Evolutionary conservation across 2,888 invertebrate genomes (phyloP).

Genomic region (Perizoma flavofasciatum): DNA sequence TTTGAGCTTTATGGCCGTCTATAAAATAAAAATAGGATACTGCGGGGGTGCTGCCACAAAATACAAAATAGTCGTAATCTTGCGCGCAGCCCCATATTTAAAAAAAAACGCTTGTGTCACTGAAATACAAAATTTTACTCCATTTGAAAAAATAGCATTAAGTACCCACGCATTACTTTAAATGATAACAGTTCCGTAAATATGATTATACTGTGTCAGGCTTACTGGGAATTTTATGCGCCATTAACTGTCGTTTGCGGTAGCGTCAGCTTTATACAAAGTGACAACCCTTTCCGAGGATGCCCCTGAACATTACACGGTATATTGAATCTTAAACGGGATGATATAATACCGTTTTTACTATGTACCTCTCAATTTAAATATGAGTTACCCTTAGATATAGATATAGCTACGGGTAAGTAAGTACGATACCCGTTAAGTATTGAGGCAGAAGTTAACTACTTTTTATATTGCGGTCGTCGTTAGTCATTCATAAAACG

Average conservation of each 20-base stretch:
- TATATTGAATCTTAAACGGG: constrained; percentile 50
- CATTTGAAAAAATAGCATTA: not conserved
- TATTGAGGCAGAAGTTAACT: constrained; percentile 62
- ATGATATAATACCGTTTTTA: constrained; percentile 46
- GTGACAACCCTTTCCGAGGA: constrained; percentile 69
- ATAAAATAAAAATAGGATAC: too few relatives aligned
- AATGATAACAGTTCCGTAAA: constrained; percentile 55
- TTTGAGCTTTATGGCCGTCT: too few relatives aligned
- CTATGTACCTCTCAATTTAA: constrained; percentile 43
- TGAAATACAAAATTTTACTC: too few relatives aligned
- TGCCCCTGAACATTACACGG: constrained; percentile 42
- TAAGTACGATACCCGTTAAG: constrained; percentile 49
- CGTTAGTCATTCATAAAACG: constrained; percentile 21
- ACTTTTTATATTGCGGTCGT: constrained; percentile 44
- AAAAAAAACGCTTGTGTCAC: too few relatives aligned
- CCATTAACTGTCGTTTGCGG: constrained; percentile 76
- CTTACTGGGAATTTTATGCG: constrained; percentile 74
- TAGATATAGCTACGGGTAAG: constrained; percentile 57
- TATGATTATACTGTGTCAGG: constrained; percentile 64
- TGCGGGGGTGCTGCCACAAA: too few relatives aligned
- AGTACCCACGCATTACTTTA: constrained; percentile 16
- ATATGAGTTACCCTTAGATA: constrained; percentile 61
- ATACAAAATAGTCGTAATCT: too few relatives aligned
- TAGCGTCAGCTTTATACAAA: constrained; percentile 73
- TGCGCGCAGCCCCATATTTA: too few relatives aligned